Conservation (phyloP, 2,888 invertebrate species). For the Mythimna albipuncta region DNA sequence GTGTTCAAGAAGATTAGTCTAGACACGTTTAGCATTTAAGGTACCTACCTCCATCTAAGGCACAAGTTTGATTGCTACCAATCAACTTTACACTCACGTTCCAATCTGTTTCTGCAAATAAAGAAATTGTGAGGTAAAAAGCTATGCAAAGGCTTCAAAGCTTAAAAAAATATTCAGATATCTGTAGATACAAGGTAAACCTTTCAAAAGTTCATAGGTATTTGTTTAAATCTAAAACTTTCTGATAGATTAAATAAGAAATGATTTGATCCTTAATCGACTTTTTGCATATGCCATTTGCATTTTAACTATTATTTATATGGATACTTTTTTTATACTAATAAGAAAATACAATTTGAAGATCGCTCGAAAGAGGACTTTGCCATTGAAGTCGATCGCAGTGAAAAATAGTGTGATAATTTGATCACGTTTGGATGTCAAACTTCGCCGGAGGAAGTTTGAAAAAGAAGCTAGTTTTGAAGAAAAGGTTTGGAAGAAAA, state of each 20-base stretch:
- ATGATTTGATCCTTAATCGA: conserved; percentile 1
- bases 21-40: conserved; percentile 19
- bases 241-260: conserved; percentile 8
- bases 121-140: conserved; percentile 40
- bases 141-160: conserved; percentile 7
- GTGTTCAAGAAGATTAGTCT: conserved; percentile 25
- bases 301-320: neutral
- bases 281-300: neutral
- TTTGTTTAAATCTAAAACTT: conserved; percentile 18
- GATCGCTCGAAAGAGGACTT: too few relatives aligned
- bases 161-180: conserved; percentile 21
- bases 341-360: too few relatives aligned
- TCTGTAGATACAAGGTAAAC: conserved; percentile 16
- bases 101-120: conserved; percentile 54
- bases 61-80: conserved; percentile 35
- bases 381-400: too few relatives aligned
- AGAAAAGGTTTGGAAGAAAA: too few relatives aligned
- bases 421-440: too few relatives aligned
- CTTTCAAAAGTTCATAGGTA: conserved; percentile 4
- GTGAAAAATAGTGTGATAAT: too few relatives aligned
- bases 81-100: conserved; percentile 49
- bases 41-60: conserved; percentile 25
- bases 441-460: too few relatives aligned
- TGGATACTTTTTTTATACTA: neutral
- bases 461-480: too few relatives aligned